A percentile compares a stretch with the other conserved stretches of the same genome.
These are phyloP conservation scores for Blera fallax DNA, from an alignment of 2,888 invertebrate genomes.

Conservation along the genomic window DNA sequence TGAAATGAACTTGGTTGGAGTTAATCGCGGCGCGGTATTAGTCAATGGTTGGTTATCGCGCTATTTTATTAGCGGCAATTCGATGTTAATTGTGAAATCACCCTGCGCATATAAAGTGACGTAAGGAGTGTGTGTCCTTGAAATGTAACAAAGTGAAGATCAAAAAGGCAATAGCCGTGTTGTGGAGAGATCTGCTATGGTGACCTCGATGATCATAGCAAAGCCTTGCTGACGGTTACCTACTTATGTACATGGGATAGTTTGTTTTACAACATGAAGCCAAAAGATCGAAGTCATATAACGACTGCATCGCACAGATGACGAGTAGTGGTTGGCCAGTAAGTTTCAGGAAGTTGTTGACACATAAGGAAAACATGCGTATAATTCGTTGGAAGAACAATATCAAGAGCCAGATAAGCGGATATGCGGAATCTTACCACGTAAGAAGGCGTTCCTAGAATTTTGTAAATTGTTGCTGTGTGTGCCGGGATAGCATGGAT, in stretches of 20 bases:
- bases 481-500: too few relatives aligned
- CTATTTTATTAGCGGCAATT: conserved; percentile 8
- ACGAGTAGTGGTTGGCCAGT: not conserved
- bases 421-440: not conserved
- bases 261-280: not conserved
- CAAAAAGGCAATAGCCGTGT: not conserved
- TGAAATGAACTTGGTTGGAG: not conserved
- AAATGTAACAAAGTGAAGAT: not conserved
- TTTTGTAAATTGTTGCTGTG: not conserved
- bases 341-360: not conserved
- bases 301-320: not conserved
- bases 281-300: not conserved
- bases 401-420: not conserved
- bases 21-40: conserved; percentile 1
- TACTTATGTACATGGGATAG: not conserved
- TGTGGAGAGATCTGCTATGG: not conserved
- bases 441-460: not conserved
- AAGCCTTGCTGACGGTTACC: too few relatives aligned
- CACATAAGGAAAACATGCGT: not conserved
- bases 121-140: not conserved
- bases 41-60: conserved; percentile 30
- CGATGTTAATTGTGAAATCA: conserved; percentile 6
- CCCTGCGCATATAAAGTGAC: not conserved
- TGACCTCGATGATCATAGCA: not conserved
- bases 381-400: not conserved